phyloP scores from a whole-genome alignment of 2,888 invertebrate genomes.

The Nymphalis c-album region DNA sequence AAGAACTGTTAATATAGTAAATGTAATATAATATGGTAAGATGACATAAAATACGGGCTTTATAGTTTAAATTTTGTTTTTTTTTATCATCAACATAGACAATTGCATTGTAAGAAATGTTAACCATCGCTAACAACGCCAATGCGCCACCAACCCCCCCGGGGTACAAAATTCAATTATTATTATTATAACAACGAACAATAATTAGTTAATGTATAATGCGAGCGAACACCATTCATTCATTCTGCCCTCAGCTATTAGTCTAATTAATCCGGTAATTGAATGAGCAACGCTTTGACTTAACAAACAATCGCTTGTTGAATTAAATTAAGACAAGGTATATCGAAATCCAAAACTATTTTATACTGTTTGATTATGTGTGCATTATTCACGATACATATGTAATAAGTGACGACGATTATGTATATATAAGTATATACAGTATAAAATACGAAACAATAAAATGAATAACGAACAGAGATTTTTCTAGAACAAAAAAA shows the following conservation, averaged over 20 bases:
- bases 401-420: too few species aligned
- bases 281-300: slow-evolving; percentile 17
- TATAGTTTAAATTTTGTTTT: background rate
- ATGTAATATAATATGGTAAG: too few species aligned
- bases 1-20: too few species aligned
- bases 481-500: too few species aligned
- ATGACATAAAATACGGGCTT: too few species aligned
- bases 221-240: background rate
- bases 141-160: too few species aligned
- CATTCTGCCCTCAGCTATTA: slow-evolving; percentile 11
- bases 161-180: background rate
- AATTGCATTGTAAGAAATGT: too few species aligned
- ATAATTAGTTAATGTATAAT: background rate
- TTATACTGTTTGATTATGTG: background rate
- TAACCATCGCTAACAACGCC: too few species aligned
- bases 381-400: background rate
- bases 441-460: too few species aligned
- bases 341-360: background rate
- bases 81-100: background rate
- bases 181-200: background rate
- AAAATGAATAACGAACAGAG: too few species aligned
- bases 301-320: slow-evolving; percentile 2
- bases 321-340: slow-evolving; percentile 10
- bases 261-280: slow-evolving; percentile 29
- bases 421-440: too few species aligned